Evolutionary conservation across 2,113 vertebrate species (phyloP).

Genomic region (Tragelaphus strepsiceros): DNA sequence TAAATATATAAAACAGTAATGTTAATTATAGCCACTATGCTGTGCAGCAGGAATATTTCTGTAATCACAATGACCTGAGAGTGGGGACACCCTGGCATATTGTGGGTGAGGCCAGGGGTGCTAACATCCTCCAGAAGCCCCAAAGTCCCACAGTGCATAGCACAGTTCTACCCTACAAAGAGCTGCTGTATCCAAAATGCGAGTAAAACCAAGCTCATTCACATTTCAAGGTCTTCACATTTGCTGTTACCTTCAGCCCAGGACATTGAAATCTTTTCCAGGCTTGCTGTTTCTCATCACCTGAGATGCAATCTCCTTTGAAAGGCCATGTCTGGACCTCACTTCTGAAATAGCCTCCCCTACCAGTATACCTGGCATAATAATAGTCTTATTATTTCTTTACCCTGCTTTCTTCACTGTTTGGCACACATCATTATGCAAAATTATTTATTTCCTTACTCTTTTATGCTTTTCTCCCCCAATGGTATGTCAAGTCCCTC

Average conservation of each 20-base stretch:
- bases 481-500: background rate
- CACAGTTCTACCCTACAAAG: background rate
- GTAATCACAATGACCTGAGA: background rate
- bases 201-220: background rate
- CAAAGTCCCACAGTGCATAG: no score
- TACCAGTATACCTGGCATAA: background rate
- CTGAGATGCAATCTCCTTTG: background rate
- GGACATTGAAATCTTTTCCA: background rate
- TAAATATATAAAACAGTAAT: background rate
- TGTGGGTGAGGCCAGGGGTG: background rate
- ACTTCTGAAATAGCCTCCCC: background rate
- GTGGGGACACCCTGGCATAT: background rate
- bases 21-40: background rate
- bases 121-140: background rate
- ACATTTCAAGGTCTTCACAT: background rate
- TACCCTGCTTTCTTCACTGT: background rate
- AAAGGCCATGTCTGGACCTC: background rate
- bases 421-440: background rate
- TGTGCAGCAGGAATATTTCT: background rate
- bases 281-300: background rate
- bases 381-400: background rate
- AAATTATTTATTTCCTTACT: background rate
- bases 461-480: background rate
- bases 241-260: background rate
- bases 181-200: background rate